Conservation (phyloP, 2,113 vertebrate genomes). For the Prinia subflava region DNA sequence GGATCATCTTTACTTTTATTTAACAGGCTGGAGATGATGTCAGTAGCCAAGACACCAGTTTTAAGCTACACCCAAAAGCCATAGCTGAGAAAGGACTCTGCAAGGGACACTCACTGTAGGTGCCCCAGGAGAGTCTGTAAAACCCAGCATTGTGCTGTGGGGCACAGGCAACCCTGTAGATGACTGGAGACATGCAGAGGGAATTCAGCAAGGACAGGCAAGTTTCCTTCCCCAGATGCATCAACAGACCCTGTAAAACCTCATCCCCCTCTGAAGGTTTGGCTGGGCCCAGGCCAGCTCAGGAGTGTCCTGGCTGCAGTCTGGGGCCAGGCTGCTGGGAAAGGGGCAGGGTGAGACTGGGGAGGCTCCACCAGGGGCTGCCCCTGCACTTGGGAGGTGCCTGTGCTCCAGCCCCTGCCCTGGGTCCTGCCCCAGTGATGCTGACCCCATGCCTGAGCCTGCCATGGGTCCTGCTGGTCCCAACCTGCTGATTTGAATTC, state of each 20-base stretch:
- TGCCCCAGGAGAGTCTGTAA: not conserved
- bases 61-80: not conserved
- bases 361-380: not conserved
- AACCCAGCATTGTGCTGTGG: not conserved
- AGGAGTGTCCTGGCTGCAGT: fast-evolving
- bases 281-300: not conserved
- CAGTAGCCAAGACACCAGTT: not conserved
- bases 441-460: fast-evolving
- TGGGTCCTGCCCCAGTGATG: fast-evolving
- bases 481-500: not conserved
- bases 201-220: not conserved
- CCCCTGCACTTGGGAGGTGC: fast-evolving
- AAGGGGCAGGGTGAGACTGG: not conserved
- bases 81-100: not conserved
- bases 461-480: not conserved
- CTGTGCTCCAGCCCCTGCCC: not conserved
- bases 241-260: not conserved
- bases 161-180: not conserved
- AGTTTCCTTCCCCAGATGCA: not conserved
- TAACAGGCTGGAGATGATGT: not conserved
- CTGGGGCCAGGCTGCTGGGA: not conserved
- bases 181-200: not conserved
- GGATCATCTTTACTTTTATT: not conserved
- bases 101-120: not conserved
- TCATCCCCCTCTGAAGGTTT: fast-evolving